These are phyloP conservation scores for Oncorhynchus tshawytscha DNA, from an alignment of 2,113 vertebrate species.

Conservation along the genomic window DNA sequence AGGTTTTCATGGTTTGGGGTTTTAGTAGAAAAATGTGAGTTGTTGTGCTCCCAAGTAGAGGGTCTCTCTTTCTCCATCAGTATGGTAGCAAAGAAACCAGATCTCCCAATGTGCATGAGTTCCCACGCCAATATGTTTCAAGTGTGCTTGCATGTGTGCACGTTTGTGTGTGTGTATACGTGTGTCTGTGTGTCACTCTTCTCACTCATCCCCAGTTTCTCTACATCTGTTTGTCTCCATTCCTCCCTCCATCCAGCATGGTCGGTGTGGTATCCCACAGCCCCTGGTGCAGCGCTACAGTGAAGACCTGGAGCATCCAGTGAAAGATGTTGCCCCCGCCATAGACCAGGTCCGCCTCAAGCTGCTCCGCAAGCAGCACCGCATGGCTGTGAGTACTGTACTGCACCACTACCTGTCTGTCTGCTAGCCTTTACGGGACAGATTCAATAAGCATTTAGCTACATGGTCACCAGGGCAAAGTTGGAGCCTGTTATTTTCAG, in stretches of 20 bases:
- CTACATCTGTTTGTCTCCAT: not conserved
- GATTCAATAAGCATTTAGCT: no score
- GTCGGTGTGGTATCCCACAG: conserved; percentile 92
- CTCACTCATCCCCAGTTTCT: not conserved
- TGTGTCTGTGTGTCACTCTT: not conserved
- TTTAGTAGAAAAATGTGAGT: no score
- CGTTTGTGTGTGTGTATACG: not conserved
- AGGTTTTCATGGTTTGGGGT: no score
- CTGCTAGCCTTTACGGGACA: no score
- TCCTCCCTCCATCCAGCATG: conserved; percentile 73
- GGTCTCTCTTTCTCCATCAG: no score
- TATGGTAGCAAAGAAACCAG: no score
- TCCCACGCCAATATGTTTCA: not conserved
- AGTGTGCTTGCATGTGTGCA: not conserved
- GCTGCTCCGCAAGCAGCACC: conserved; percentile 91
- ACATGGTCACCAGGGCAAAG: no score
- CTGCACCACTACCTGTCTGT: no score
- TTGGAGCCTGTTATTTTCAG: no score
- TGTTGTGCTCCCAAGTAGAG: no score
- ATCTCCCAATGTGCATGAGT: no score
- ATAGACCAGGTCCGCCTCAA: conserved; percentile 93
- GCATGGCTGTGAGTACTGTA: conserved; percentile 89
- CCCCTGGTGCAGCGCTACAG: conserved; percentile 90
- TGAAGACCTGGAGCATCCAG: conserved; percentile 86
- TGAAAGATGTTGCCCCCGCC: conserved; percentile 82